phyloP scores from a whole-genome alignment of 2,797 vertebrate genomes.

The Aeoliscus strigatus region DNA sequence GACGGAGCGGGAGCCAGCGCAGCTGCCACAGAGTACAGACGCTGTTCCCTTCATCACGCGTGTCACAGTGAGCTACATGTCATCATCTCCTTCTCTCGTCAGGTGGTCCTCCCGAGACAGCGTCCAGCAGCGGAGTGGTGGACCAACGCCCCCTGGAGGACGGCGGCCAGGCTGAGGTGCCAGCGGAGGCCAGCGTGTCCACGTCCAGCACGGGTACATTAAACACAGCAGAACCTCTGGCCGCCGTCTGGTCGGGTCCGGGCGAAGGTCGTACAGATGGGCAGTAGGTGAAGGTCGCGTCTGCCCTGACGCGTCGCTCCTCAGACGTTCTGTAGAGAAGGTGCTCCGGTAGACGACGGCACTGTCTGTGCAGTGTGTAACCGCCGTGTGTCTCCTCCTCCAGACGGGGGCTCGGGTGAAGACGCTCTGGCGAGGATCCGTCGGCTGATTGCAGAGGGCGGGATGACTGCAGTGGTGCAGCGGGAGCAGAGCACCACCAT shows the following conservation, averaged over 20 bases:
- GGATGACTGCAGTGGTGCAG: conserved; percentile 97
- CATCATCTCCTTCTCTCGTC: conserved; percentile 5
- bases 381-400: conserved; percentile 49
- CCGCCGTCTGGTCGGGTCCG: too few relatives aligned
- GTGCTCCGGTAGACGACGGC: too few relatives aligned
- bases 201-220: conserved; percentile 55
- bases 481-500: conserved; percentile 98
- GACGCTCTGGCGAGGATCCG: conserved; percentile 92
- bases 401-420: conserved; percentile 79
- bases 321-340: too few relatives aligned
- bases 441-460: conserved; percentile 93
- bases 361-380: too few relatives aligned
- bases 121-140: conserved; percentile 49
- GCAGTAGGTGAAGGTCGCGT: too few relatives aligned
- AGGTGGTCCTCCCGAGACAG: conserved; percentile 49
- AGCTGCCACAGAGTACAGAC: conserved; percentile 27
- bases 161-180: conserved; percentile 30
- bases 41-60: too few relatives aligned
- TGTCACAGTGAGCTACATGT: too few relatives aligned
- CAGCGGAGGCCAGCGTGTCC: conserved; percentile 40
- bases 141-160: conserved; percentile 28
- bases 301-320: too few relatives aligned
- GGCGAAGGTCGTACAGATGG: too few relatives aligned
- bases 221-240: too few relatives aligned
- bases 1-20: conserved; percentile 86